Evolutionary conservation across 2,113 vertebrate genomes (phyloP).

Genomic region (Sapayoa aenigma): DNA sequence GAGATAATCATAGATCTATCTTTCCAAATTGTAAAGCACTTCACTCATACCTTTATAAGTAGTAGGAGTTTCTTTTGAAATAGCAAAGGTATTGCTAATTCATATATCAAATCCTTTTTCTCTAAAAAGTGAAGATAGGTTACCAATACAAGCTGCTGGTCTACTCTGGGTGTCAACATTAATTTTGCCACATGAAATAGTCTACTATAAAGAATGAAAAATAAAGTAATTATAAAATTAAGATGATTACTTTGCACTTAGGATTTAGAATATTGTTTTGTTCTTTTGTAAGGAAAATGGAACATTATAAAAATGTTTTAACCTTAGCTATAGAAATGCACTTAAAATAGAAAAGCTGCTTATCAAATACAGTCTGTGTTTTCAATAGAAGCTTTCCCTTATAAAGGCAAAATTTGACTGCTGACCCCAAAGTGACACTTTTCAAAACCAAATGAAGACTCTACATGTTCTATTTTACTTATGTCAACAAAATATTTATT

Average conservation of each 20-base stretch:
- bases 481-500: slow-evolving; percentile 5
- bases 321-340: background rate
- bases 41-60: background rate
- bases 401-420: background rate
- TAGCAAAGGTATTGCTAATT: background rate
- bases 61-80: background rate
- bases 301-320: background rate
- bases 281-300: background rate
- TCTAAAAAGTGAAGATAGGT: background rate
- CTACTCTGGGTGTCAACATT: background rate
- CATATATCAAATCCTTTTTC: background rate
- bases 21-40: background rate
- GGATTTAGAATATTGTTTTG: background rate
- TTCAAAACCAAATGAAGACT: slow-evolving; percentile 3
- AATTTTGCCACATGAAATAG: background rate
- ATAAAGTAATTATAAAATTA: background rate
- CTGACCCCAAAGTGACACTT: background rate
- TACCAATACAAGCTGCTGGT: background rate
- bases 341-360: background rate
- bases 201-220: background rate
- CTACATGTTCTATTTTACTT: background rate
- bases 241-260: background rate
- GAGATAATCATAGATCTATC: background rate
- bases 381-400: background rate
- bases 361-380: background rate